Evolutionary conservation across 2,113 vertebrate species (phyloP), one percentile per base, ranked within the genome.

Genomic region (Tyrannus savana): DNA sequence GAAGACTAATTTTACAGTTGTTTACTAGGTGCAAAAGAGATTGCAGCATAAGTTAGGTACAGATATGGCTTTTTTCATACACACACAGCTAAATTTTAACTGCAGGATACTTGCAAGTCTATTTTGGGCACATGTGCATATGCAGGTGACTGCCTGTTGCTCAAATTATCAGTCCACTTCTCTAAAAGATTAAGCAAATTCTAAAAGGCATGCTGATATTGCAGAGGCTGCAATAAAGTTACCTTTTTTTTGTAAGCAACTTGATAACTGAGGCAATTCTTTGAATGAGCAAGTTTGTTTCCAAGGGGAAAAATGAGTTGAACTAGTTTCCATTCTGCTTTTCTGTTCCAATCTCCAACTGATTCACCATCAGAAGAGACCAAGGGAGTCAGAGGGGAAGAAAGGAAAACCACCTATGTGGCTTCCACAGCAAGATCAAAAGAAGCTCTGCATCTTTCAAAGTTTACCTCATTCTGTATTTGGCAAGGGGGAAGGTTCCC

Each of bases 341-440:
- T 74, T 47, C 25, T 72, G 42, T 67, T 58, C 23, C 23, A 12
- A 33, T 27, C 39, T 67, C 19, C 17, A n/a, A 35, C 33, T 90
- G 24, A 18, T 71, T 84, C 39, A 63, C 30, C 41, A 82, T 9
- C 31, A 81, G 71, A 84, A 66, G 56, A 62, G 19, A 44, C 9
- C 5, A 74, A 42, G 2, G 23, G 7, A 7, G 6, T 41, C 39
- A 41, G 2, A 5, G 11, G 25, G 6, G 7, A 27, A 1, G 1
- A 3, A 59, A 56, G 2, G 27, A 59, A 49, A 72, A 60, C 4
- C 77, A 95, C 18, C 33, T 68, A 12, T 39, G 39, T 46, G 24
- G 69, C 41, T 96, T 87, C 33, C 30, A 79, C 12, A 75, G 53
- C n/a, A 87, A 78, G 71, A 93, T 71, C 60, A 85, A 79, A 95